Evolutionary conservation across 2,888 invertebrate species (phyloP).

Genomic region (Hypena proboscidalis): DNA sequence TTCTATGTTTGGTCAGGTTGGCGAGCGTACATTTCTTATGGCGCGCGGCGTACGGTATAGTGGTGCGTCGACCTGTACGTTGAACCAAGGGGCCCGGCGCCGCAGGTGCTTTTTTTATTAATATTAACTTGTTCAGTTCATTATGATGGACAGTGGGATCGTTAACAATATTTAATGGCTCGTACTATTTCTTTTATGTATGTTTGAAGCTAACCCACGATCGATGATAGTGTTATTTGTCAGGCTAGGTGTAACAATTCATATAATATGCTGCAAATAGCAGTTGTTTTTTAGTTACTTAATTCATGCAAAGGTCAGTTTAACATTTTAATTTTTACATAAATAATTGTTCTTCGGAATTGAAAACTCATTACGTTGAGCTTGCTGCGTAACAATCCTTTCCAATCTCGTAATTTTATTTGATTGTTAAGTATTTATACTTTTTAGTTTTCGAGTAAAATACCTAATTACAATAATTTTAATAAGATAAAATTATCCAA

Average conservation of each 20-base stretch:
- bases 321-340: no score
- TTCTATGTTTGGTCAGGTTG: conserved; percentile 67
- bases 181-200: conserved; percentile 13
- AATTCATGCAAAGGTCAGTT: conserved; percentile 2
- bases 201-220: conserved; percentile 4
- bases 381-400: no score
- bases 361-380: no score
- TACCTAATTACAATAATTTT: no score
- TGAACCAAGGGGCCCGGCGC: conserved; percentile 75
- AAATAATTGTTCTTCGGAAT: no score
- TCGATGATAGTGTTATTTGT: conserved; percentile 4
- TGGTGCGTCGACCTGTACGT: conserved; percentile 79
- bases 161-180: conserved; percentile 29
- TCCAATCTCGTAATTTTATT: no score
- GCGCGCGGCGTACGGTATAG: conserved; percentile 73
- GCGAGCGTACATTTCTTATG: conserved; percentile 75
- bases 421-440: no score
- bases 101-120: conserved; percentile 65
- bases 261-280: background rate
- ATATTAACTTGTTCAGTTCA: conserved; percentile 53
- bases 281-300: background rate
- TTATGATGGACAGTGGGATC: conserved; percentile 39
- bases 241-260: background rate
- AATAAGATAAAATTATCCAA: no score
- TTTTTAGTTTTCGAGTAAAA: no score